phyloP scores from a whole-genome alignment of 2,797 vertebrate species.

The Alfaro cultratus region DNA sequence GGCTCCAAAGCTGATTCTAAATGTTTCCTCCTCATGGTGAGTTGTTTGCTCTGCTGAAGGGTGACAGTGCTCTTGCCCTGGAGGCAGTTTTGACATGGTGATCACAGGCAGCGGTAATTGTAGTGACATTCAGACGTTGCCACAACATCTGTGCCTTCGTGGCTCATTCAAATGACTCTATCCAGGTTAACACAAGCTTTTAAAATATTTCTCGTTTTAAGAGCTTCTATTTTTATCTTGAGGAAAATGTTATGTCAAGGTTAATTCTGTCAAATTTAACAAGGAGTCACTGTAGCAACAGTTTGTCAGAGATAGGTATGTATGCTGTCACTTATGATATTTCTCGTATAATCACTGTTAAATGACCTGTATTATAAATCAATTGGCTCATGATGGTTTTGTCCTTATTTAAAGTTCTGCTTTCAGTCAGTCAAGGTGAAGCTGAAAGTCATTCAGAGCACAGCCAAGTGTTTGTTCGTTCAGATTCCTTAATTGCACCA shows the following conservation, averaged over 20 bases:
- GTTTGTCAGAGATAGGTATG: background rate
- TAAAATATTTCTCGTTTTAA: background rate
- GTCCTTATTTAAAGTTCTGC: conserved; percentile 7
- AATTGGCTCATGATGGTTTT: conserved; percentile 7
- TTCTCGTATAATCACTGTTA: background rate
- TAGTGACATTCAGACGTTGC: conserved; percentile 35
- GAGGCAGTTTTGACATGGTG: conserved; percentile 42
- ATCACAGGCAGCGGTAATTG: conserved; percentile 48
- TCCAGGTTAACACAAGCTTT: conserved; percentile 8
- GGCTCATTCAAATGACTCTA: conserved; percentile 23
- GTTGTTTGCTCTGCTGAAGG: conserved; percentile 17
- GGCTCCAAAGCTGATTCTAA: conserved; percentile 42
- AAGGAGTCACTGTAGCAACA: background rate
- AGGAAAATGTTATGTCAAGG: conserved; percentile 13
- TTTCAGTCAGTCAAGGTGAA: conserved; percentile 13
- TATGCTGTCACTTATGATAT: conserved; percentile 3
- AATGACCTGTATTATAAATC: conserved; percentile 1
- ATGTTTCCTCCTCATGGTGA: conserved; percentile 29
- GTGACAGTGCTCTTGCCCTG: conserved; percentile 10
- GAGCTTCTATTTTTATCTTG: background rate
- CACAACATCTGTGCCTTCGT: conserved; percentile 10
- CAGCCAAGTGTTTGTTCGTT: background rate
- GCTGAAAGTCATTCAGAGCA: conserved; percentile 8
- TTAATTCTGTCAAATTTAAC: conserved; percentile 4
- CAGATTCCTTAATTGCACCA: conserved; percentile 8